phyloP scores from a whole-genome alignment of 2,797 vertebrate species.

The Fistularia commersonii region DNA sequence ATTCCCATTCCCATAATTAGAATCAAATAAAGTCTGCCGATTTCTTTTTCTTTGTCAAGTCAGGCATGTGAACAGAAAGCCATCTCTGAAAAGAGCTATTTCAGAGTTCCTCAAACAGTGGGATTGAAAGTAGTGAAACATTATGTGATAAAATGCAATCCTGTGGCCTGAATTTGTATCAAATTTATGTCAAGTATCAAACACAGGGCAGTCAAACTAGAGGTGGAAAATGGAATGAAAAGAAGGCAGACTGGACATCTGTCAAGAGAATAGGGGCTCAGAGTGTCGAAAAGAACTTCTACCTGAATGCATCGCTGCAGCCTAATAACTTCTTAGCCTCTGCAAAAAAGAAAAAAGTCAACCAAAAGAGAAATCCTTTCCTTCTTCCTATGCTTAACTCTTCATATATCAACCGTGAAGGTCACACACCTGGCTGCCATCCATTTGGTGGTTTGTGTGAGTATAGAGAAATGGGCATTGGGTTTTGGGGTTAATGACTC shows the following conservation, averaged over 20 bases:
- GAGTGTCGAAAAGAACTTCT: conserved; percentile 66
- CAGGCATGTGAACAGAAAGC: no score
- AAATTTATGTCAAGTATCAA: conserved; percentile 33
- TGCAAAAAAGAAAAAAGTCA: conserved; percentile 17
- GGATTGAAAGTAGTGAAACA: no score
- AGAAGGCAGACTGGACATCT: conserved; percentile 26
- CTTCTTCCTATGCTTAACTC: conserved; percentile 33
- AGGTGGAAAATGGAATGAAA: conserved; percentile 20
- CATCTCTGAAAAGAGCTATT: no score
- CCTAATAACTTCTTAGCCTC: conserved; percentile 66
- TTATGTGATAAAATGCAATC: conserved; percentile 37
- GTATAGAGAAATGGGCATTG: conserved; percentile 7
- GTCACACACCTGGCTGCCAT: conserved; percentile 53
- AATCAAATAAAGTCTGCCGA: no score
- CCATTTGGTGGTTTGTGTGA: conserved; percentile 25
- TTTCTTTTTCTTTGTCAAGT: no score
- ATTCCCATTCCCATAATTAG: no score
- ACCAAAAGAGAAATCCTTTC: conserved; percentile 25
- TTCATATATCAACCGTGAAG: conserved; percentile 59
- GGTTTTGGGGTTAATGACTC: conserved; percentile 3
- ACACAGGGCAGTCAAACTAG: conserved; percentile 44
- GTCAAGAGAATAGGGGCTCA: conserved; percentile 57
- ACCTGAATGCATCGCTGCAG: conserved; percentile 73
- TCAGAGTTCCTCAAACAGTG: no score
- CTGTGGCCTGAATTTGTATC: conserved; percentile 26